A percentile compares a stretch with the other conserved stretches of the same genome.
These are phyloP conservation scores for Cetonia aurata DNA, from an alignment of 2,888 invertebrate species.

Conservation along the genomic window DNA sequence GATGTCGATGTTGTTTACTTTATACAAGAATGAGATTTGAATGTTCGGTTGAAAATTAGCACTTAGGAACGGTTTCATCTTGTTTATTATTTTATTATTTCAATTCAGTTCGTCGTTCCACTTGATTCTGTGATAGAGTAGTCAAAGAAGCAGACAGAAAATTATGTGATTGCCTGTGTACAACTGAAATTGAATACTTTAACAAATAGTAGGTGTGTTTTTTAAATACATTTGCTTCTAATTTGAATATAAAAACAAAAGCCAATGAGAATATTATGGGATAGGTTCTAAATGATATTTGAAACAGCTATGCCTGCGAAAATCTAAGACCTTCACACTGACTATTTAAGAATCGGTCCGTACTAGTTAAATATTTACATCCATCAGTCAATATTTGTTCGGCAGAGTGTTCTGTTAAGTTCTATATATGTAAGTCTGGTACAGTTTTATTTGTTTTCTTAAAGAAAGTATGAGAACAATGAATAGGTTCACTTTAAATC, in stretches of 20 bases:
- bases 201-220: too few relatives aligned
- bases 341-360: conserved; percentile 8
- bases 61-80: not conserved
- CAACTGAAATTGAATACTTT: too few relatives aligned
- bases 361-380: conserved; percentile 25
- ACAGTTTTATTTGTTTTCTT: conserved; percentile 9
- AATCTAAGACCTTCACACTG: not conserved
- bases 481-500: too few relatives aligned
- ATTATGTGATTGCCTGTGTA: too few relatives aligned
- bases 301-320: not conserved
- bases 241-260: not conserved
- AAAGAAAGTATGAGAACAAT: not conserved
- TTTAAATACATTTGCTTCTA: too few relatives aligned
- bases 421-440: not conserved
- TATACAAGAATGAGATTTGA: not conserved
- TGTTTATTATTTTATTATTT: too few relatives aligned
- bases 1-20: conserved; percentile 6
- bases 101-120: too few relatives aligned
- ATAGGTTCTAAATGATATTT: not conserved
- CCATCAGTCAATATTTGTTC: conserved; percentile 11
- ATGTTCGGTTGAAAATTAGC: conserved; percentile 17
- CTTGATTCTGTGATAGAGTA: too few relatives aligned
- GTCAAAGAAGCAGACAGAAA: too few relatives aligned
- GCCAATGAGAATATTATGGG: not conserved
- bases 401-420: conserved; percentile 19